phyloP scores from a whole-genome alignment of 2,888 invertebrate genomes.

The Rhagophthalmus giganteus region DNA sequence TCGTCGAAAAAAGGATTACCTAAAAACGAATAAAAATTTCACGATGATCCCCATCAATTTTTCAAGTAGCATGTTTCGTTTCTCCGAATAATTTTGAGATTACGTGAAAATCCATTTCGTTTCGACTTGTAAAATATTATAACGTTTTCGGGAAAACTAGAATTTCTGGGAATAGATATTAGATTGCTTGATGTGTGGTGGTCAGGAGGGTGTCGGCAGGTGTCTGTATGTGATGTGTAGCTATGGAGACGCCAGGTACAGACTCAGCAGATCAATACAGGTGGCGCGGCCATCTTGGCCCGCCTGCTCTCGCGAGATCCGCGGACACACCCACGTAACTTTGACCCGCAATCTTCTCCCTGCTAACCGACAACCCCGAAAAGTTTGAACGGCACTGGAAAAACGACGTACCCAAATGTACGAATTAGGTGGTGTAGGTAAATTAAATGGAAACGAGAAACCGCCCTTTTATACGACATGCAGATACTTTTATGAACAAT shows the following conservation, averaged over 20 bases:
- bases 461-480: not conserved
- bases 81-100: not conserved
- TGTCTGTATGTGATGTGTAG: constrained; percentile 51
- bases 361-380: constrained; percentile 20
- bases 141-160: constrained; percentile 10
- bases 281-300: constrained; percentile 51
- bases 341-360: constrained; percentile 35
- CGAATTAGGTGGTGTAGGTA: not conserved
- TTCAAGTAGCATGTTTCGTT: not conserved
- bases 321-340: constrained; percentile 44
- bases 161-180: constrained; percentile 24
- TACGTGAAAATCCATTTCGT: not conserved
- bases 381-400: not conserved
- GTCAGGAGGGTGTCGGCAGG: constrained; percentile 42
- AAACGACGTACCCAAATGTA: not conserved
- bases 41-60: not conserved
- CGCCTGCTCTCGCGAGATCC: constrained; percentile 53
- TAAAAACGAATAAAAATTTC: not conserved
- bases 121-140: constrained; percentile 6
- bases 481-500: too few relatives aligned
- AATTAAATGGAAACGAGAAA: not conserved
- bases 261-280: constrained; percentile 50
- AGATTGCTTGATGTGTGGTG: constrained; percentile 38
- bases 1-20: constrained; percentile 3
- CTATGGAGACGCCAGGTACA: constrained; percentile 50